Evolutionary conservation across 2,113 vertebrate species (phyloP).

Genomic region (Eubucco bourcierii): DNA sequence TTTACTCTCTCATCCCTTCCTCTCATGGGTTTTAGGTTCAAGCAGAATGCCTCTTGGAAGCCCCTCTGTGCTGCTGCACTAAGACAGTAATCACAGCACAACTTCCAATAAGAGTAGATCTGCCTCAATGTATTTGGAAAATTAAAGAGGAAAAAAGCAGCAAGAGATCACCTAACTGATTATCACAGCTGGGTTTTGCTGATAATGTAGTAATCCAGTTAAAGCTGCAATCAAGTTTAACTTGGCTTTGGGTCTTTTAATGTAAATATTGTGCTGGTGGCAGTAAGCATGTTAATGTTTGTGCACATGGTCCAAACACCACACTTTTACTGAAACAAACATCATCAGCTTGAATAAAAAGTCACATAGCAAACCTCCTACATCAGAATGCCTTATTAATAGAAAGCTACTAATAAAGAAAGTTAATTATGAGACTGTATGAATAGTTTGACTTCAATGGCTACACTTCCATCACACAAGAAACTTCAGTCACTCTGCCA

Average conservation of each 20-base stretch:
- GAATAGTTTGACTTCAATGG: neutral
- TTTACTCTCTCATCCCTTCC: neutral
- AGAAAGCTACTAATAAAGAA: neutral
- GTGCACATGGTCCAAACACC: neutral
- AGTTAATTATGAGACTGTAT: neutral
- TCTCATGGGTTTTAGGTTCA: neutral
- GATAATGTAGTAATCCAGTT: constrained; percentile 22
- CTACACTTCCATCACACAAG: neutral
- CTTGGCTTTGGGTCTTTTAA: constrained; percentile 8
- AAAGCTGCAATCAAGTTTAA: constrained; percentile 32
- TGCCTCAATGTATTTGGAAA: neutral
- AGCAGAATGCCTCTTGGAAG: neutral
- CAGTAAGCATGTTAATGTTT: constrained; percentile 9
- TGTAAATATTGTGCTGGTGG: constrained; percentile 35
- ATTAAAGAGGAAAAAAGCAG: neutral
- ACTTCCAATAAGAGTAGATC: neutral
- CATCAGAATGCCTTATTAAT: neutral
- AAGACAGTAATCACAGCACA: neutral
- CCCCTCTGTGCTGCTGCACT: neutral
- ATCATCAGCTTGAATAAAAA: neutral
- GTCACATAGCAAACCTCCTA: neutral
- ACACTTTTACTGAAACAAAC: constrained; percentile 5
- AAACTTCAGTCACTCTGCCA: neutral
- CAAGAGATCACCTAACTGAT: neutral
- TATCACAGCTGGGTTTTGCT: neutral